Evolutionary conservation across 2,888 invertebrate genomes (phyloP), one percentile per base, ranked within the genome.

Genomic region (Monopis laevigella): DNA sequence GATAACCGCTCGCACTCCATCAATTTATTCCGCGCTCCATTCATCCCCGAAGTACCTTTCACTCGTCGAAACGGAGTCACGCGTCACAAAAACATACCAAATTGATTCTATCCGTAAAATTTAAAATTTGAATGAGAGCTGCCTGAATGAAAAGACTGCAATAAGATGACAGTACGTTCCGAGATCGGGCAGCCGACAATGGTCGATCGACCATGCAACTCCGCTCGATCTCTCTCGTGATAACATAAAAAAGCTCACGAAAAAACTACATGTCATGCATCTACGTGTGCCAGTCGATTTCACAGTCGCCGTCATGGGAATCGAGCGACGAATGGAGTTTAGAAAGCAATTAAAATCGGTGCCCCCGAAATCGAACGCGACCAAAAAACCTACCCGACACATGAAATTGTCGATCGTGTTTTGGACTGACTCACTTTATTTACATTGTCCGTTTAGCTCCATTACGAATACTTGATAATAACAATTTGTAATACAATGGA

Each of bases 231-330:
- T 54, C 60, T 71, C 68, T 29, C 34, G 69, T 59, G 68, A 67
- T 70, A 75, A 77, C 65, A 68, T 53, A 69, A 73, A 74, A 45
- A 72, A 71, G 63, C 58, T 53, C 60, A 63, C 62, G 65, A 70
- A 73, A 77, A 75, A 80, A 72, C 72, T 70, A 77, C 78, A 74
- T 74, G 78, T 78, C 80, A 78, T 77, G 80, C 74, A 77, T 72
- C 74, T 72, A 74, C 74, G 75, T 77, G 74, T 77, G 77, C 71
- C 69, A 66, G 72, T 71, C 74, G 65, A 74, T 77, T 75, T 77
- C 72, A 72, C 70, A 67, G 70, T 65, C 67, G 63, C 69, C 65
- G 75, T 70, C 78, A 73, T 78, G 80, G 77, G 80, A 80, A 77
- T 77, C 65, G 65, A 68, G 64, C 65, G 67, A 65, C 71, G 71